Conservation (phyloP, 2,797 vertebrate species). For the Gadopsis bispinosus region DNA sequence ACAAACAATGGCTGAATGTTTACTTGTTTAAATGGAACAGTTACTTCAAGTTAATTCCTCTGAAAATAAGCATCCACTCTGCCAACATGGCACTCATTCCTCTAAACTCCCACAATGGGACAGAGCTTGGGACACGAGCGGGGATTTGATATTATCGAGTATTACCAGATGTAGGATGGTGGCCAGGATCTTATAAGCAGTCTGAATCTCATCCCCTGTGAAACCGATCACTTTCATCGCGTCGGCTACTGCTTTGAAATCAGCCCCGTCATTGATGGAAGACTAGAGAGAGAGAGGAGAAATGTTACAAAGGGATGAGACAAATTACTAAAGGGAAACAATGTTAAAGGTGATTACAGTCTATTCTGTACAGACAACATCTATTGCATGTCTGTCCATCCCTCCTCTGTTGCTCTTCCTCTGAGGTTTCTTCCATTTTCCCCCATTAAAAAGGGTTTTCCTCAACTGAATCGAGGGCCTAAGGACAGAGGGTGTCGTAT, state of each 20-base stretch:
- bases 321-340: neutral
- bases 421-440: too few species aligned
- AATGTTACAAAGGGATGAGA: slow-evolving; percentile 1
- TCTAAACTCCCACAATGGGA: neutral
- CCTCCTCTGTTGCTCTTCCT: too few species aligned
- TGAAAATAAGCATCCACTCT: neutral
- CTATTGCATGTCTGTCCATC: too few species aligned
- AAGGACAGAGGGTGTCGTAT: too few species aligned
- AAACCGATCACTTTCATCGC: slow-evolving; percentile 99
- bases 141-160: slow-evolving; percentile 24
- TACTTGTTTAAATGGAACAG: neutral
- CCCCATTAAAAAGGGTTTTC: too few species aligned
- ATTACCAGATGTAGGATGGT: slow-evolving; percentile 95
- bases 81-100: neutral
- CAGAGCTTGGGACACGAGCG: slow-evolving; percentile 12
- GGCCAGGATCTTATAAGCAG: slow-evolving; percentile 95
- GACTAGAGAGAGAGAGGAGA: slow-evolving; percentile 81
- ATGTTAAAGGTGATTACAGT: neutral
- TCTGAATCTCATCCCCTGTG: slow-evolving; percentile 95
- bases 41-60: neutral
- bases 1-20: neutral
- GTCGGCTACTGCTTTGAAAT: slow-evolving; percentile 95
- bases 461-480: too few species aligned
- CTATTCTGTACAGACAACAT: too few species aligned
- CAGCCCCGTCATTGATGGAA: slow-evolving; percentile 90